These are phyloP conservation scores for Corythoichthys intestinalis DNA, from an alignment of 2,113 vertebrate species.

Conservation along the genomic window DNA sequence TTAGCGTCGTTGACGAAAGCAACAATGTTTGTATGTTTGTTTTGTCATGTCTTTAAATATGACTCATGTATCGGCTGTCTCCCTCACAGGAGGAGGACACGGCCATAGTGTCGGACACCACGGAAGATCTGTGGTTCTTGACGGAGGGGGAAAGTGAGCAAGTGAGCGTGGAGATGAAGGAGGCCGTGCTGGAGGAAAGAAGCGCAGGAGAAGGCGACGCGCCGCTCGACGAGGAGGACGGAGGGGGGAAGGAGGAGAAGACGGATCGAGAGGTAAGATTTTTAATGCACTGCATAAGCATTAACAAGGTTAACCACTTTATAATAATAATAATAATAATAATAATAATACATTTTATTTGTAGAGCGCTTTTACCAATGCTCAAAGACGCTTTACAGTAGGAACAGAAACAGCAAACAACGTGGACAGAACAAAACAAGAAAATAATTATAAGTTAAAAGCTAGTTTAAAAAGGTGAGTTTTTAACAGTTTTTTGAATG, in stretches of 20 bases:
- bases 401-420: too few species aligned
- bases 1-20: not conserved
- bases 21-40: slow-evolving; percentile 8
- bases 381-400: too few species aligned
- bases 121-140: slow-evolving; percentile 92
- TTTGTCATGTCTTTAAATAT: slow-evolving; percentile 4
- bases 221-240: slow-evolving; percentile 61
- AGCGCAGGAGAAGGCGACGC: slow-evolving; percentile 65
- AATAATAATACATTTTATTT: too few species aligned
- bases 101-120: slow-evolving; percentile 91
- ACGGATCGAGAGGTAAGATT: slow-evolving; percentile 61
- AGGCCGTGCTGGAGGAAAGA: slow-evolving; percentile 74
- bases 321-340: too few species aligned
- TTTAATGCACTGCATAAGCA: not conserved
- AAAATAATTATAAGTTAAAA: too few species aligned
- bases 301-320: not conserved
- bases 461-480: too few species aligned
- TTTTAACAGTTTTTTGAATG: too few species aligned
- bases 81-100: slow-evolving; percentile 87
- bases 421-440: too few species aligned
- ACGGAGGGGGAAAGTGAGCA: slow-evolving; percentile 85
- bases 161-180: slow-evolving; percentile 79
- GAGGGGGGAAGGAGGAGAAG: slow-evolving; percentile 58
- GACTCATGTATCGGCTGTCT: slow-evolving; percentile 71
- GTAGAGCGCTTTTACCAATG: too few species aligned